phyloP scores from a whole-genome alignment of 53 echinoderm and acorn worm genomes.

The Holothuria leucospilota region DNA sequence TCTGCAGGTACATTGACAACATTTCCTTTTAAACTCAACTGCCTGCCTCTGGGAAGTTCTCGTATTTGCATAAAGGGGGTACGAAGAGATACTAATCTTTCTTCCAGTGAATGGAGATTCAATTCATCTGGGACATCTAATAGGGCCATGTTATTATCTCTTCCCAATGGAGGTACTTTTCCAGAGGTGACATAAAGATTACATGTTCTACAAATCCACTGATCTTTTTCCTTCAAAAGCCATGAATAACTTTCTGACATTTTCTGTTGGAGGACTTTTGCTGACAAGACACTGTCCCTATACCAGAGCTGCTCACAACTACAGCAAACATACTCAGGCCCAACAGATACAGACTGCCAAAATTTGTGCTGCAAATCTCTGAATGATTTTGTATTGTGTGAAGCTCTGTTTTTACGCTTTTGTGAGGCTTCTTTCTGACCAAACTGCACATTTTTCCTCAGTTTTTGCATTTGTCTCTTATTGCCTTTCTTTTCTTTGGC shows the following conservation, averaged over 20 bases:
- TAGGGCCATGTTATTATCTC: constrained; percentile 32
- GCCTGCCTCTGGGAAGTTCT: constrained; percentile 54
- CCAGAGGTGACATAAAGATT: constrained; percentile 7
- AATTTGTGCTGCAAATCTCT: constrained; percentile 15
- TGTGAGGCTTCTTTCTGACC: not conserved
- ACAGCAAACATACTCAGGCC: constrained; percentile 42
- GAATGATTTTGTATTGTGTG: constrained; percentile 10
- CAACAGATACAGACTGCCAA: constrained; percentile 28
- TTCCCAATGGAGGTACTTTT: constrained; percentile 40
- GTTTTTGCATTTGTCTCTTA: constrained; percentile 6
- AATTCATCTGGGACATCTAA: constrained; percentile 28
- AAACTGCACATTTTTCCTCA: not conserved
- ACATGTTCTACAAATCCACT: constrained; percentile 61
- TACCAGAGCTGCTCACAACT: constrained; percentile 58
- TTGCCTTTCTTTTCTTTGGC: not conserved
- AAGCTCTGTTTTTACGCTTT: not conserved
- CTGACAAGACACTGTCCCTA: constrained; percentile 33
- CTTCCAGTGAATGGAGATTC: constrained; percentile 22
- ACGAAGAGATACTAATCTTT: constrained; percentile 46
- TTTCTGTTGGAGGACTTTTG: not conserved
- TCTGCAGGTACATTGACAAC: constrained; percentile 52
- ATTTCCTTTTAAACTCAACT: constrained; percentile 46
- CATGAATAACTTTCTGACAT: not conserved
- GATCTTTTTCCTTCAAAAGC: not conserved
- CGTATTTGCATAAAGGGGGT: too few species aligned